These are phyloP conservation scores for Aphidius gifuensis DNA, from an alignment of 1,140 invertebrate genomes.

Conservation along the genomic window DNA sequence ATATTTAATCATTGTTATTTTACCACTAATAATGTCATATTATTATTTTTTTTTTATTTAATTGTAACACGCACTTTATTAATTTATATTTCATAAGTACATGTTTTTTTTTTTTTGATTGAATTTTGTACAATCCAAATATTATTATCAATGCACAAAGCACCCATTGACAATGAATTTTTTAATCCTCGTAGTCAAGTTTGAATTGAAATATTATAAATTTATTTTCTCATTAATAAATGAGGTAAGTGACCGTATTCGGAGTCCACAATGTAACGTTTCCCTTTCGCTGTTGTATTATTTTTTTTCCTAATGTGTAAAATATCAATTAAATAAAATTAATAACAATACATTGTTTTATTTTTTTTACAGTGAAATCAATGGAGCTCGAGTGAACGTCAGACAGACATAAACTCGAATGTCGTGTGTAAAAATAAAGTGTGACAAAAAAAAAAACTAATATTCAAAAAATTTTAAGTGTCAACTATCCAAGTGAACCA, in stretches of 20 bases:
- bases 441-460: constrained; percentile 9
- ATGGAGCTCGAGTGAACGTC: constrained; percentile 29
- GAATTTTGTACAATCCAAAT: no score
- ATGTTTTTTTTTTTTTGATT: no score
- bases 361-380: constrained; percentile 47
- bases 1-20: no score
- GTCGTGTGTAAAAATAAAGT: constrained; percentile 32
- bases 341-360: background rate
- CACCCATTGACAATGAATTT: background rate
- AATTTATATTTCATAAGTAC: no score
- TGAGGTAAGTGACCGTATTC: constrained; percentile 43
- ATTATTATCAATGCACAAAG: background rate
- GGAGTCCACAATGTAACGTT: constrained; percentile 33
- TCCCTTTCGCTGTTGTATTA: constrained; percentile 23
- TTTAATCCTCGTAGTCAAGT: constrained; percentile 19
- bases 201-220: constrained; percentile 3
- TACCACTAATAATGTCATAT: no score
- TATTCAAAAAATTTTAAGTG: background rate
- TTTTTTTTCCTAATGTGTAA: background rate
- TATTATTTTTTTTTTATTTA: no score
- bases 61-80: no score
- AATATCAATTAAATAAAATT: background rate
- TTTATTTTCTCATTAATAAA: constrained; percentile 9
- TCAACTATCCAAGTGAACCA: constrained; percentile 11
- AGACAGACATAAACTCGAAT: constrained; percentile 39